phyloP scores from a whole-genome alignment of 2,888 invertebrate species.

The Calliphora vomitoria region DNA sequence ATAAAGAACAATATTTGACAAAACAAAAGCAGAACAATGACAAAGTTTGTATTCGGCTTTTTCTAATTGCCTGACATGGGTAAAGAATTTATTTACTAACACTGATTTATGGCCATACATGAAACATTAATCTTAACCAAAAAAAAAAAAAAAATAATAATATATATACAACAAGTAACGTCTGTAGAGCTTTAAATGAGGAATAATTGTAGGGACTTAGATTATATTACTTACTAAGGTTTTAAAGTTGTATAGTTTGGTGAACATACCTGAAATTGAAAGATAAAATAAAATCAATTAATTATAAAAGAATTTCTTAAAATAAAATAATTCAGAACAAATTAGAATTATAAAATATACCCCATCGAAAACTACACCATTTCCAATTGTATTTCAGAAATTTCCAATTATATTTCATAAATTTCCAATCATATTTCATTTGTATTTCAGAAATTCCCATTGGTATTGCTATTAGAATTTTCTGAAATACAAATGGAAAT shows the following conservation, averaged over 20 bases:
- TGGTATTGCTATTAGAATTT: no score
- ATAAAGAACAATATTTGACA: slow-evolving; percentile 22
- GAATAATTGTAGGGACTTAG: not conserved
- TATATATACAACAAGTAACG: not conserved
- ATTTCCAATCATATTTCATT: no score
- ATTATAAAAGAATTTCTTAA: no score
- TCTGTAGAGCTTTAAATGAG: not conserved
- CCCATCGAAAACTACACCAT: no score
- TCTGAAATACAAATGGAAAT: no score
- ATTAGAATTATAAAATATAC: no score
- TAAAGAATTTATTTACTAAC: not conserved
- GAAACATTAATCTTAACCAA: not conserved
- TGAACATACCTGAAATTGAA: not conserved
- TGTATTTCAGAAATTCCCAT: no score
- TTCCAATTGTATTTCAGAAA: no score
- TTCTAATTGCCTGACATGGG: slow-evolving; percentile 2
- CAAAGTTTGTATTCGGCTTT: not conserved
- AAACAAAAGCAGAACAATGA: not conserved
- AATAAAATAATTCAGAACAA: no score
- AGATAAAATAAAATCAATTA: not conserved
- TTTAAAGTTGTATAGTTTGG: not conserved
- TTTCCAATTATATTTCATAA: no score
- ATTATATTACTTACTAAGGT: not conserved
- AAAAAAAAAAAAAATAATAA: no score
- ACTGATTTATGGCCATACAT: not conserved